Base-by-base conservation (phyloP, 1,140 invertebrate species). In the Spodoptera litura region DNA sequence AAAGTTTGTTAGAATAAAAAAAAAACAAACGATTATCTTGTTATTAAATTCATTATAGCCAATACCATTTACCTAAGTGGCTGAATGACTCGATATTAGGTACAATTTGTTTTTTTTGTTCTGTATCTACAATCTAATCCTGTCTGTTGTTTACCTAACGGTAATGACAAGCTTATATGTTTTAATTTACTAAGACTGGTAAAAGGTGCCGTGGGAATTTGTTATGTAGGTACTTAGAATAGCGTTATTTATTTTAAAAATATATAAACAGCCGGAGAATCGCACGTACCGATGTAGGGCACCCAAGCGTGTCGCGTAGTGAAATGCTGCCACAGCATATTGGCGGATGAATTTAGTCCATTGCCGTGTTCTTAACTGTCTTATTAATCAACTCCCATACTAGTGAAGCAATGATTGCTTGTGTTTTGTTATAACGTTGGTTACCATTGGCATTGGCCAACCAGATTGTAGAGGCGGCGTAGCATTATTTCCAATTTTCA, bases 271-370 rank as follows among this genome's bases (percentile, higher is more conserved):
- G 51, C 20, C 66, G 66, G 49, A 25, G 27, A 52, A 70, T 53
- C 27, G 25, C 66, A 55, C 38, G 31, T 35, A 71, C 52, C 59
- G n/a, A 75, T 64, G 73, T 62, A 75, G 49, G 49, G 58, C 73
- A 51, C 15, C 51, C 51, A 44, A 75, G 73, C 73, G 73, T 75
- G 59, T 75, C 73, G 73, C 49, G 73, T 59, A 75, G 71, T 51
- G 71, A 61, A 73, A 75, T 64, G 49, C 49, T 31, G 25, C 25
- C 49, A 5, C 25, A 0, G 49, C 49, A 15, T 11, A 9, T 31
- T 31, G 49, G 44, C 20, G 25, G 10, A 27, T 27, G 49, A 49
- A 68, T 13, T 8, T 20, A 27, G 27, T 31, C 44, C 66, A 70
- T 70, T 52, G 49, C 66, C 25, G 27, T n/a, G 9, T 70, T 70